Conservation (phyloP, 1,140 invertebrate species). For the Listronotus oregonensis region DNA sequence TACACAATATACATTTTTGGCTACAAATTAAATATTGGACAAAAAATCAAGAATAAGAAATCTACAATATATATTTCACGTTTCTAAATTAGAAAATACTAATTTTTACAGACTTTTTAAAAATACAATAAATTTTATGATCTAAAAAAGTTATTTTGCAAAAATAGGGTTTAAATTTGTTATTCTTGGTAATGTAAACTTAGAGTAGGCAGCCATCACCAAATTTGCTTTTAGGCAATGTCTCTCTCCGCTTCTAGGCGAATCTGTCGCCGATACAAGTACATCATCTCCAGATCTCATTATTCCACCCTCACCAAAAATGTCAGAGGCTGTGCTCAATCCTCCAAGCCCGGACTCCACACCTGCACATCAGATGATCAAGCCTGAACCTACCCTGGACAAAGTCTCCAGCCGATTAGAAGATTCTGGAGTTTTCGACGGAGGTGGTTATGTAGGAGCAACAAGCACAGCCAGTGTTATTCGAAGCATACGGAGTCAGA, state of each 20-base stretch:
- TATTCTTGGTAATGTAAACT: constrained; percentile 16
- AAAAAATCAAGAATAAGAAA: too few relatives aligned
- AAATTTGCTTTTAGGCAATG: constrained; percentile 54
- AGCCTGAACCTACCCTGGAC: constrained; percentile 45
- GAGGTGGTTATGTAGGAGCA: constrained; percentile 42
- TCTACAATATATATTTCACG: too few relatives aligned
- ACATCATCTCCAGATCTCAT: constrained; percentile 84
- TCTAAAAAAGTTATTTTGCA: too few relatives aligned
- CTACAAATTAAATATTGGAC: too few relatives aligned
- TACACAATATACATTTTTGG: too few relatives aligned
- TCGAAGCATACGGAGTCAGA: constrained; percentile 47
- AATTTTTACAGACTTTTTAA: too few relatives aligned
- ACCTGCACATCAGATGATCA: constrained; percentile 39
- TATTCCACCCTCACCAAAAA: constrained; percentile 75
- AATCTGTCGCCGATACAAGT: constrained; percentile 87
- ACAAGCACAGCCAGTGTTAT: constrained; percentile 48
- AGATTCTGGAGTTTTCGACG: constrained; percentile 51
- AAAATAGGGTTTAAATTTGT: not conserved
- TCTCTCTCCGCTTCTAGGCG: constrained; percentile 65
- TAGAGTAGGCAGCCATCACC: constrained; percentile 52
- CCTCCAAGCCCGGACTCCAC: constrained; percentile 53
- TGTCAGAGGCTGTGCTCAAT: constrained; percentile 59
- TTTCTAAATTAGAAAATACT: too few relatives aligned
- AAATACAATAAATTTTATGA: too few relatives aligned
- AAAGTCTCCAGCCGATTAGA: constrained; percentile 47